phyloP scores from a whole-genome alignment of 2,888 invertebrate genomes.

The Synergus itoensis region DNA sequence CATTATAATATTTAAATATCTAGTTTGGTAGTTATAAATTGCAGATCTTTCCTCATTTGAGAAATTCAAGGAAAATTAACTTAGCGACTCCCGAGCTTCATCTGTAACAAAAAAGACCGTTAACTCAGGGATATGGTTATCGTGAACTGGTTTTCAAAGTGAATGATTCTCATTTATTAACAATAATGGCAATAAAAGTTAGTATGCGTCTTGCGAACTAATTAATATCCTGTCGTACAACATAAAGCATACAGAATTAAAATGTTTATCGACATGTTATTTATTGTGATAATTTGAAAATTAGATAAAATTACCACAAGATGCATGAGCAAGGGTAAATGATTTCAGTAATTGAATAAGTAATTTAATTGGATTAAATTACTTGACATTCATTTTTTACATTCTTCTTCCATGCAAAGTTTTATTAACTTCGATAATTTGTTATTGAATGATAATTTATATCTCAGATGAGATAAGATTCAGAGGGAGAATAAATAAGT shows the following conservation, averaged over 20 bases:
- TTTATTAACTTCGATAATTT: background rate
- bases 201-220: constrained; percentile 13
- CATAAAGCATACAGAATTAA: constrained; percentile 21
- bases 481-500: background rate
- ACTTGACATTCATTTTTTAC: background rate
- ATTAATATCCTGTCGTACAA: constrained; percentile 11
- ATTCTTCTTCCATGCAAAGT: background rate
- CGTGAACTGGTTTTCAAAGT: constrained; percentile 34
- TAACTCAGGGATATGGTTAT: constrained; percentile 2
- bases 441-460: background rate
- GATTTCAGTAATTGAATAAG: background rate
- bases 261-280: constrained; percentile 10
- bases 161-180: constrained; percentile 43
- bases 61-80: constrained; percentile 7
- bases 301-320: background rate
- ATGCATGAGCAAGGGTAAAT: background rate
- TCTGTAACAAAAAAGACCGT: constrained; percentile 4
- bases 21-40: background rate
- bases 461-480: constrained; percentile 17
- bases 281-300: background rate
- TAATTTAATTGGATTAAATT: background rate
- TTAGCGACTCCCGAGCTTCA: constrained; percentile 41
- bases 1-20: too few relatives aligned
- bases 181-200: constrained; percentile 34
- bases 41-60: background rate